Base-by-base conservation (phyloP, 2,888 invertebrate species). In the Pasiphila rectangulata region DNA sequence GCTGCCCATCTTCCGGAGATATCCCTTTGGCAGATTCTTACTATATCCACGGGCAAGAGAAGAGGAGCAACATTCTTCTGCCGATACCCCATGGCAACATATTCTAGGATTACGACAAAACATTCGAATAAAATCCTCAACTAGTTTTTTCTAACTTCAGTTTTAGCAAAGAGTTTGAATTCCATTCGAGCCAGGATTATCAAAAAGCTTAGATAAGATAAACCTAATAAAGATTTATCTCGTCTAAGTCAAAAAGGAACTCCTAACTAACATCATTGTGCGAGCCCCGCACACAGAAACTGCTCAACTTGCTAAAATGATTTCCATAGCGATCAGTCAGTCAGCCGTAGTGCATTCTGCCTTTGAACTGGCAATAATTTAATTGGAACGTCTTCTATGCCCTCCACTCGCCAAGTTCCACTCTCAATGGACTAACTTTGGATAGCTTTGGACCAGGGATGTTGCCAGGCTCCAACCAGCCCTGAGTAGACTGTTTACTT, bases 361-460 rank as follows among this genome's bases (percentile, higher is more conserved):
- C 80, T 86, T 84, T 83, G 84, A 83, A 77, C 77, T 63, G 67
- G 73, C 77, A 71, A 75, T 85, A 85, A 86, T 81, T 83, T 77
- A 81, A 86, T 86, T 82, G 81, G 67, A 72, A 65, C 75, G 69
- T 75, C 77, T 71, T 63, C 66, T 63, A 61, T 64, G 59, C 25
- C 62, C 55, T 62, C 12, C 10, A 27, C 12, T 27, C 13, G 57
- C 63, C 63, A 73, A 79, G 75, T 79, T 81, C 70, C 56, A 56
- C 56, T 66, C 75, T 71, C 72, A 63, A 68, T 72, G 60, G 63
- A 69, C 71, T 69, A 80, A 82, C 73, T 83, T 83, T 67, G 66
- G 37, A 5, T 17, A 9, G 2, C 32, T 32, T 9, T 5, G 17
- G 12, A 3, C 12, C 50, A 46, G 49, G 25, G 51, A 42, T 19